Conservation (phyloP, 1,140 invertebrate genomes). For the Rhyzopertha dominica region DNA sequence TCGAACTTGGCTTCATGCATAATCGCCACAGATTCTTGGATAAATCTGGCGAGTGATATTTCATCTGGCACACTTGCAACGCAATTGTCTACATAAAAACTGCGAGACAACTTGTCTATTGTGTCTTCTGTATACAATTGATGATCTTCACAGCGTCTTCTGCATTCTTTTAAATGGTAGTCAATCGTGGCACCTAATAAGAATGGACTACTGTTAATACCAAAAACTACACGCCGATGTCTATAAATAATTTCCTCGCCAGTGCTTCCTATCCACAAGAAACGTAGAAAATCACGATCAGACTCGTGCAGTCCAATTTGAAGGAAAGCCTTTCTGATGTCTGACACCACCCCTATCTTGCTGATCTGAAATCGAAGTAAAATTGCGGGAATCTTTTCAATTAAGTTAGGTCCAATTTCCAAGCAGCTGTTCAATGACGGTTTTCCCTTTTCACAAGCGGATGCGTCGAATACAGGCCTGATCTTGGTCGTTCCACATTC, state of each 20-base stretch:
- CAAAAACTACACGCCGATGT: slow-evolving; percentile 27
- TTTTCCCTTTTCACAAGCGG: slow-evolving; percentile 22
- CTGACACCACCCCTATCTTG: slow-evolving; percentile 37
- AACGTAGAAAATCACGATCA: slow-evolving; percentile 32
- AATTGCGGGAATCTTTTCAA: slow-evolving; percentile 38
- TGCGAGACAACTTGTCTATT: slow-evolving; percentile 5
- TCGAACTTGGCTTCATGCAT: slow-evolving; percentile 28
- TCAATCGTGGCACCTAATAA: slow-evolving; percentile 16
- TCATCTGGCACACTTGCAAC: slow-evolving; percentile 20
- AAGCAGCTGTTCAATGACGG: slow-evolving; percentile 44
- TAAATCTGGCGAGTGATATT: slow-evolving; percentile 20
- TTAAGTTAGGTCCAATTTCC: slow-evolving; percentile 38
- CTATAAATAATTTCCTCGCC: slow-evolving; percentile 13
- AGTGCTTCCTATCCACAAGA: slow-evolving; percentile 28
- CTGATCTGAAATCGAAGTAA: slow-evolving; percentile 40
- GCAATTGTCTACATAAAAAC: slow-evolving; percentile 36
- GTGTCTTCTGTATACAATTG: slow-evolving; percentile 4
- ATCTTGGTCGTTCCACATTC: slow-evolving; percentile 19
- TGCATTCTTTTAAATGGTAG: slow-evolving; percentile 14
- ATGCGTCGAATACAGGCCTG: slow-evolving; percentile 25
- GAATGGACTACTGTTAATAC: slow-evolving; percentile 23
- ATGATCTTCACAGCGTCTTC: slow-evolving; percentile 2
- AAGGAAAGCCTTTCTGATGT: slow-evolving; percentile 43
- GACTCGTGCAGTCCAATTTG: slow-evolving; percentile 29
- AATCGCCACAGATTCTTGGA: slow-evolving; percentile 15